Evolutionary conservation across 2,797 vertebrate genomes (phyloP).

Genomic region (Toxotes lorentzi): DNA sequence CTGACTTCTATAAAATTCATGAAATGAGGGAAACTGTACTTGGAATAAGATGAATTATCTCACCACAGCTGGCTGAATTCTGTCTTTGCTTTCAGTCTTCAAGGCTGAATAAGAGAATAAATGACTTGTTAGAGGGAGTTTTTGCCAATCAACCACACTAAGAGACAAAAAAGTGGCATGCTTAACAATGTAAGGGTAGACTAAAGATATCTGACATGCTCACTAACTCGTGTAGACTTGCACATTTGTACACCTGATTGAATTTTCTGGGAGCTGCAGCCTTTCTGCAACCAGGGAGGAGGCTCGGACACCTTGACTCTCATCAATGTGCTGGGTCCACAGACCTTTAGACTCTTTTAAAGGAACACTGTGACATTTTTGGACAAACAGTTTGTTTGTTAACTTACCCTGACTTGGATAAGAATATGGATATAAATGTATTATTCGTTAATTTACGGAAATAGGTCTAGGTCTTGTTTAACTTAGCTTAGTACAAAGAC

Average conservation of each 20-base stretch:
- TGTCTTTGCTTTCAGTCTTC: slow-evolving; percentile 4
- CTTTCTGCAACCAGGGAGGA: slow-evolving; percentile 18
- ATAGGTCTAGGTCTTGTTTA: background rate
- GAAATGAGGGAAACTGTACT: slow-evolving; percentile 31
- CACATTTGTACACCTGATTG: slow-evolving; percentile 25
- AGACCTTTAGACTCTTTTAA: slow-evolving; percentile 6
- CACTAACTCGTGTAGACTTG: slow-evolving; percentile 9
- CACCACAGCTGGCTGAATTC: slow-evolving; percentile 17
- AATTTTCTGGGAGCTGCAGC: slow-evolving; percentile 31
- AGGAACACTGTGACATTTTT: background rate
- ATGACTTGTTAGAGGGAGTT: slow-evolving; percentile 9
- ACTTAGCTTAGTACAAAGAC: background rate
- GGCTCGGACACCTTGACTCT: slow-evolving; percentile 21
- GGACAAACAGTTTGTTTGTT: background rate
- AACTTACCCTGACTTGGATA: background rate
- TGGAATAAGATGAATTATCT: slow-evolving; percentile 41
- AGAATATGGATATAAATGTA: background rate
- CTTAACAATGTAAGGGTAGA: slow-evolving; percentile 20
- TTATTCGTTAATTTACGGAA: background rate
- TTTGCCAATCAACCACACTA: slow-evolving; percentile 6
- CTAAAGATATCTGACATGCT: slow-evolving; percentile 21
- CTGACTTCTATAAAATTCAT: slow-evolving; percentile 48
- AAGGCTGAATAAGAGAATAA: slow-evolving; percentile 16
- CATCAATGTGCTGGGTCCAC: slow-evolving; percentile 18
- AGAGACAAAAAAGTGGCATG: slow-evolving; percentile 1